A percentile compares a stretch with the other conserved stretches of the same genome.
These are phyloP conservation scores for Eudyptes chrysolophus DNA, from an alignment of 2,113 vertebrate species.

Conservation along the genomic window DNA sequence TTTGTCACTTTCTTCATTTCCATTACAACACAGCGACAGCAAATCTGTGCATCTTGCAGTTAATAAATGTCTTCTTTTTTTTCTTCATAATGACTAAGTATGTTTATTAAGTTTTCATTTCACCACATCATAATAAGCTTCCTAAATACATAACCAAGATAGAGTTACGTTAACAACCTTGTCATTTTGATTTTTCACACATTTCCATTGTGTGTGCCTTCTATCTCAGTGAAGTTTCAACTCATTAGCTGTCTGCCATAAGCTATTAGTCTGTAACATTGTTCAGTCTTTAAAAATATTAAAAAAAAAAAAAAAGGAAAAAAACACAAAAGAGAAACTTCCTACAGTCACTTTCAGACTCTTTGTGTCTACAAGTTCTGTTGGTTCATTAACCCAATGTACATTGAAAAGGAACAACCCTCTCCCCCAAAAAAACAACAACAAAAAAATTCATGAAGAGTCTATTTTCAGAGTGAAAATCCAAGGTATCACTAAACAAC, in stretches of 20 bases:
- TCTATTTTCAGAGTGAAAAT: neutral
- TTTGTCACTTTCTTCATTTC: conserved; percentile 40
- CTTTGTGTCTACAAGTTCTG: neutral
- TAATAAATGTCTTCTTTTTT: neutral
- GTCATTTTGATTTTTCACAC: conserved; percentile 64
- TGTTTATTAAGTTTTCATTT: conserved; percentile 56
- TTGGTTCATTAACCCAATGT: neutral
- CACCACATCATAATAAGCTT: conserved; percentile 30
- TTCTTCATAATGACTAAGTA: neutral
- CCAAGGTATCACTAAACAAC: neutral
- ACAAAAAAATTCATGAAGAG: neutral
- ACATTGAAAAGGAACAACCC: neutral
- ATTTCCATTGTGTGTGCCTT: conserved; percentile 26
- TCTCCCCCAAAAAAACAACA: neutral
- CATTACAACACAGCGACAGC: neutral
- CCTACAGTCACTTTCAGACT: neutral
- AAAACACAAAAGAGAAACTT: neutral
- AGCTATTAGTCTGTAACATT: conserved; percentile 47
- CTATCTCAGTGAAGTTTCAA: conserved; percentile 34
- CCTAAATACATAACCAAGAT: conserved; percentile 8
- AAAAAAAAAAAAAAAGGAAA: neutral
- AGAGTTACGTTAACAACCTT: conserved; percentile 57
- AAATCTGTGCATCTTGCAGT: neutral
- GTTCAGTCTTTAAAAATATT: neutral
- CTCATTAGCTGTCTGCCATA: conserved; percentile 58